Evolutionary conservation across 2,888 invertebrate genomes (phyloP), one percentile per base, ranked within the genome.

Genomic region (Drosophila rubida): DNA sequence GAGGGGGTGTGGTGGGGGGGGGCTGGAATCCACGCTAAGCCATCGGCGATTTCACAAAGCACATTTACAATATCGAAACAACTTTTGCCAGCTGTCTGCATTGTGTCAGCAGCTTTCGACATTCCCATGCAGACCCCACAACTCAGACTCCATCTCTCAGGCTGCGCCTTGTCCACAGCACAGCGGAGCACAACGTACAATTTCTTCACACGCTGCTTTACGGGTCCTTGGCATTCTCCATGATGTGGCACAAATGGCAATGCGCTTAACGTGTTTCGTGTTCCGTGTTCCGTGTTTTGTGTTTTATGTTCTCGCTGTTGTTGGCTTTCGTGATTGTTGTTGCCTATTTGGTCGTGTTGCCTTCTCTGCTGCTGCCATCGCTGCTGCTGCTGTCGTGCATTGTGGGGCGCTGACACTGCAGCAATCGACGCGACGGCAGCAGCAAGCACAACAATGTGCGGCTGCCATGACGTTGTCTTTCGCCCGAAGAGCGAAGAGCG

Each of bases 191-290:
- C n/a, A n/a, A n/a, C n/a, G n/a, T n/a, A n/a, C n/a, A 35, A 54
- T 53, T 62, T 71, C 74, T 62, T 72, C 68, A 58, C 60, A 61
- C 65, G 67, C 59, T 67, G 77, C 59, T 67, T 54, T 48, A 60
- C 50, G 77, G 69, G 75, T 76, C 65, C 76, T 68, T 79, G 76
- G 72, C 79, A 75, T 68, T 76, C 74, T 57, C 66, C 69, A 66
- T 81, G 80, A 87, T 87, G 87, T 81, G 80, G 87, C 80, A 83
- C 87, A 80, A 80, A 81, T 85, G 86, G 86, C 80, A 86, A 80
- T 87, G 87, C 81, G 81, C 81, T 87, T 81, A 81, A 80, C 82
- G 87, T 86, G 77, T 80, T 80, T 80, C 80, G 80, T 77, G 83
- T 76, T 76, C 72, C 74, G 74, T 77, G 77, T 27, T 27, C 9